Base-by-base conservation (phyloP, 2,797 vertebrate species). In the Trichosurus vulpecula region DNA sequence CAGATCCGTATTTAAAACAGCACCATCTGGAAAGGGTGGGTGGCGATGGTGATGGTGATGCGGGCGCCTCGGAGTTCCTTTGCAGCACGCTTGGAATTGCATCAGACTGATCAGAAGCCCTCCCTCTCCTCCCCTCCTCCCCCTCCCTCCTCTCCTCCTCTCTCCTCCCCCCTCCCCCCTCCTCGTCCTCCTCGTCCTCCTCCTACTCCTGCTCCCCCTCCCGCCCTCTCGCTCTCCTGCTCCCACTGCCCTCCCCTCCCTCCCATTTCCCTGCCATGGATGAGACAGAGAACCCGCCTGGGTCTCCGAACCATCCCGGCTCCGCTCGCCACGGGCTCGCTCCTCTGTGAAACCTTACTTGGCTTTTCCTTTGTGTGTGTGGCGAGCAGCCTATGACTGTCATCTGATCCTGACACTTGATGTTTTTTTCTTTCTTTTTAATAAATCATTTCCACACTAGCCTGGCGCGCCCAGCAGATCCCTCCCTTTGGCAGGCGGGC, bases 1-100 rank as follows among this genome's bases (percentile, higher is more conserved):
- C 98, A 97, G 98, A 98, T 98, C 98, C 98, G 98, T 99, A 98
- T 99, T 99, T 99, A 99, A 99, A 99, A 98, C 98, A 97, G 98
- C 98, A 97, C 98, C 98, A 98, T 98, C 98, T 98, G 98, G 97
- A 98, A 98, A 98, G 98, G 98, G 98, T 98, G 98, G 98, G 99
- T 99, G 99, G 98, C 95, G 96, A 95, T 54, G 98, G 98, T 98
- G 99, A 97, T 96, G 92, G 92, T 19, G 98, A 98, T 98, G 99
- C 98, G 98, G 98, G 97, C 96, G 98, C 98, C 97, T 98, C 97
- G 98, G 99, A 99, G 98, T 99, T 98, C 98, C 98, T 98, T 98
- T 98, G 98, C 98, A 98, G 98, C 98, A 98, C 98, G 98, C 98
- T 99, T 99, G 98, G 98, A 98, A 99, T 99, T 98, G 98, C 99